Evolutionary conservation across 2,113 vertebrate genomes (phyloP), one percentile per base, ranked within the genome.

Genomic region (Cebus imitator): DNA sequence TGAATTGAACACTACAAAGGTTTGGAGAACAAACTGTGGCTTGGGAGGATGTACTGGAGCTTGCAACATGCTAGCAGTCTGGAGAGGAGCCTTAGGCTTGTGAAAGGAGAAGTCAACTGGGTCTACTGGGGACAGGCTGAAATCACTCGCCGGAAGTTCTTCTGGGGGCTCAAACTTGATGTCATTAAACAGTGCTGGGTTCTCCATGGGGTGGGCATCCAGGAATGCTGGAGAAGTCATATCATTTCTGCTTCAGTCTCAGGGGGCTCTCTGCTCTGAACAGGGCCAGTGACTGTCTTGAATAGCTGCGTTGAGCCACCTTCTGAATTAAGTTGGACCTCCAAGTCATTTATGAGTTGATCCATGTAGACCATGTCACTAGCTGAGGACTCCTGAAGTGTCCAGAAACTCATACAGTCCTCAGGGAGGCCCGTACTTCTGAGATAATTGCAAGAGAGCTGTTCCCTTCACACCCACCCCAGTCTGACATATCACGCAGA

Each of bases 31-130:
- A 78, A 95, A 58, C 6, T 93, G 89, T 0, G 98, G 97, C 75
- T 90, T 98, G 50, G 79, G 83, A 92, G 83, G 52, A 37, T 73
- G 52, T 86, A 96, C n/a, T 25, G 98, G 98, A 8, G 97, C 82
- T 86, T 98, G 98, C n/a, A 99, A 94, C 98, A 98, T 76, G 30
- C 98, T 98, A 48, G 18, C 96, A 96, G 95, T 97, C 94, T 85
- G 98, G 17, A 97, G 98, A 45, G 97, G 98, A 90, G 88, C 10
- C 95, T 99, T 99, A 57, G 99, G 98, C 93, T 99, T 99, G 98
- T 99, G 99, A 97, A 99, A 99, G 4, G 99, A 99, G 87, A 99
- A 98, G 97, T 99, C 99, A 0, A 99, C 99, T 0, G 99, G 99
- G 91, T 99, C 99, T 0, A 99, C 99, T 98, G 99, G 99, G 43